These are phyloP conservation scores for Catocala fraxini DNA, from an alignment of 2,888 invertebrate genomes.

Conservation along the genomic window DNA sequence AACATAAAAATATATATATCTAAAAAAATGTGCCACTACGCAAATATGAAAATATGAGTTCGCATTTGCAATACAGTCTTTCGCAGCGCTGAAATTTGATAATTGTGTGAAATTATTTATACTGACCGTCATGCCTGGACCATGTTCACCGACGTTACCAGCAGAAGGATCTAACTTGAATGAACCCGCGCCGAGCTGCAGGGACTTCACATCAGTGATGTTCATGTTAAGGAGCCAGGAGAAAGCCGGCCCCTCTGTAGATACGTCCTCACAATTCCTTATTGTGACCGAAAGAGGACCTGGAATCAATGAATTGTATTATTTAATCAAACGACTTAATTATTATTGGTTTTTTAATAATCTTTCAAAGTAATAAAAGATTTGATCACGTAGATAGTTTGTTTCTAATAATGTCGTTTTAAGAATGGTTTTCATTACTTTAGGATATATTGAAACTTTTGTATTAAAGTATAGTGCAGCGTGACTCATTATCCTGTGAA, in stretches of 20 bases:
- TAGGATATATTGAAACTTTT: conserved; percentile 8
- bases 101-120: conserved; percentile 29
- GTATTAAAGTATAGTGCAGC: conserved; percentile 59
- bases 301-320: conserved; percentile 61
- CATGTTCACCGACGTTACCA: conserved; percentile 89
- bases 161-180: conserved; percentile 89
- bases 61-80: conserved; percentile 15
- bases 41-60: conserved; percentile 27
- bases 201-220: conserved; percentile 85
- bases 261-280: conserved; percentile 86
- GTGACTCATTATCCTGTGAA: conserved; percentile 84
- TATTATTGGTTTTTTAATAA: not conserved
- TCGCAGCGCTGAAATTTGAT: conserved; percentile 11
- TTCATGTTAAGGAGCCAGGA: conserved; percentile 89
- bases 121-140: conserved; percentile 87
- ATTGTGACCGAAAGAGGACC: conserved; percentile 89
- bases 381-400: too few species aligned
- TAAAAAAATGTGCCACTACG: not conserved
- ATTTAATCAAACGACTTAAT: conserved; percentile 2
- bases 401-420: too few species aligned
- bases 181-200: conserved; percentile 88
- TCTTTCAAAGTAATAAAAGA: too few species aligned
- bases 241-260: conserved; percentile 89
- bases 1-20: conserved; percentile 40
- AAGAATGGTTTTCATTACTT: too few species aligned